These are phyloP conservation scores for Drosophila bipectinata DNA, from an alignment of 1,140 invertebrate genomes.

Conservation along the genomic window DNA sequence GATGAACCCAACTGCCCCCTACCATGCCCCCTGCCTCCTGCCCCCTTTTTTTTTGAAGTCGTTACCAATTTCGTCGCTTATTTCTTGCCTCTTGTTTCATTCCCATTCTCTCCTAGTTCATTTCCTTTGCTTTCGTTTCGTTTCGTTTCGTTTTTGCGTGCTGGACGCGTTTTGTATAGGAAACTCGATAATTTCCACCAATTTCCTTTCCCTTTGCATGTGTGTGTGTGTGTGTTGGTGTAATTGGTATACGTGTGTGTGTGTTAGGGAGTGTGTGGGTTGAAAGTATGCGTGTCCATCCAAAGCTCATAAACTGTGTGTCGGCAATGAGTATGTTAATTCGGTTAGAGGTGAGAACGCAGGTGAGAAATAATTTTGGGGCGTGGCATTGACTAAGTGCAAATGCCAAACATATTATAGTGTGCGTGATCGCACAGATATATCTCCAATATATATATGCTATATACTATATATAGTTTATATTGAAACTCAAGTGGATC, in stretches of 20 bases:
- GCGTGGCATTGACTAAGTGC: slow-evolving; percentile 42
- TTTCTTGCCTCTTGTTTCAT: slow-evolving; percentile 16
- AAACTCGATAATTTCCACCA: slow-evolving; percentile 82
- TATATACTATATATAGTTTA: neutral
- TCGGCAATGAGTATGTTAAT: slow-evolving; percentile 69
- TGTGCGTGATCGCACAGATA: slow-evolving; percentile 26
- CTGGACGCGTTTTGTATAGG: slow-evolving; percentile 78
- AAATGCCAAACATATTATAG: slow-evolving; percentile 8
- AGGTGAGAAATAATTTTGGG: slow-evolving; percentile 53
- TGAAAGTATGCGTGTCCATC: slow-evolving; percentile 21
- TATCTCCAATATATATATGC: neutral
- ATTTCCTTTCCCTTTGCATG: slow-evolving; percentile 61
- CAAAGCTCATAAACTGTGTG: slow-evolving; percentile 63
- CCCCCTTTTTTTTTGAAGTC: neutral
- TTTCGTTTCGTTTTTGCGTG: slow-evolving; percentile 67
- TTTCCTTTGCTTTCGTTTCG: slow-evolving; percentile 23
- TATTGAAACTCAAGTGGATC: too few relatives aligned
- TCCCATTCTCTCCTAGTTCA: slow-evolving; percentile 25
- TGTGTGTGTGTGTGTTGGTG: slow-evolving; percentile 2
- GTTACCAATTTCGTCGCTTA: slow-evolving; percentile 43
- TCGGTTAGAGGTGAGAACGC: slow-evolving; percentile 48
- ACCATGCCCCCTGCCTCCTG: neutral
- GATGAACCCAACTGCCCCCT: neutral
- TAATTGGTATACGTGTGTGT: neutral
- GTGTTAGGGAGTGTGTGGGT: slow-evolving; percentile 2